Evolutionary conservation across 2,888 invertebrate genomes (phyloP).

Genomic region (Pristionchus arcanus): DNA sequence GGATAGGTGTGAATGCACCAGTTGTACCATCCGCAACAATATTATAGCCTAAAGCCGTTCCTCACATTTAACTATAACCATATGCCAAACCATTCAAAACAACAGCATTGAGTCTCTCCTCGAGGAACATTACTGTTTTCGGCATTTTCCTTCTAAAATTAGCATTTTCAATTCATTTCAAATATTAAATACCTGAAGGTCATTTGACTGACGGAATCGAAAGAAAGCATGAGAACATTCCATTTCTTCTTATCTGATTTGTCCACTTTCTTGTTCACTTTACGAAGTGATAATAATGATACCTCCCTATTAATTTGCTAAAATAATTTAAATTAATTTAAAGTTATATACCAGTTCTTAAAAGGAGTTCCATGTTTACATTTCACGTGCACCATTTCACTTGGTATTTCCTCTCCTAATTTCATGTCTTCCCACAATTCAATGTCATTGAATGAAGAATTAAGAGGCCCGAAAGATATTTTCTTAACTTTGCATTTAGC

Average conservation of each 20-base stretch:
- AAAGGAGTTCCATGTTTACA: too few relatives aligned
- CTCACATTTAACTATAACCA: too few relatives aligned
- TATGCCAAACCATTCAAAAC: constrained; percentile 63
- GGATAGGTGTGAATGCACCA: constrained; percentile 79
- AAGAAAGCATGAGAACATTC: constrained; percentile 83
- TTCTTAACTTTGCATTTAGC: constrained; percentile 61
- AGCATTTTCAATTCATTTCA: background rate
- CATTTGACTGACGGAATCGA: constrained; percentile 91
- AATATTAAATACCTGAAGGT: constrained; percentile 82
- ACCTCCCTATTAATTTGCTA: background rate
- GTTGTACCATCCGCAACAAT: constrained; percentile 75
- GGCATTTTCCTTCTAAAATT: constrained; percentile 86
- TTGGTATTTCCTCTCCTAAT: constrained; percentile 15
- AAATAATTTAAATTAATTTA: background rate
- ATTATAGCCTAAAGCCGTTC: constrained; percentile 75
- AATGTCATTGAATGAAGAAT: too few relatives aligned
- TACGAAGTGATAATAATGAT: background rate
- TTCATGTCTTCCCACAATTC: constrained; percentile 57
- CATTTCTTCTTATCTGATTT: background rate
- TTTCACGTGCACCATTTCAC: constrained; percentile 59
- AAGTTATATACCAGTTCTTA: constrained; percentile 60
- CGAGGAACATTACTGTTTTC: constrained; percentile 86
- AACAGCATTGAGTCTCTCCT: constrained; percentile 68
- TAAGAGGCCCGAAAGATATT: constrained; percentile 59
- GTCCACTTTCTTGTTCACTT: background rate